A percentile compares a stretch with the other conserved stretches of the same genome.
These are phyloP conservation scores for Venustaconcha ellipsiformis DNA, from an alignment of 1,140 invertebrate species.

Conservation along the genomic window DNA sequence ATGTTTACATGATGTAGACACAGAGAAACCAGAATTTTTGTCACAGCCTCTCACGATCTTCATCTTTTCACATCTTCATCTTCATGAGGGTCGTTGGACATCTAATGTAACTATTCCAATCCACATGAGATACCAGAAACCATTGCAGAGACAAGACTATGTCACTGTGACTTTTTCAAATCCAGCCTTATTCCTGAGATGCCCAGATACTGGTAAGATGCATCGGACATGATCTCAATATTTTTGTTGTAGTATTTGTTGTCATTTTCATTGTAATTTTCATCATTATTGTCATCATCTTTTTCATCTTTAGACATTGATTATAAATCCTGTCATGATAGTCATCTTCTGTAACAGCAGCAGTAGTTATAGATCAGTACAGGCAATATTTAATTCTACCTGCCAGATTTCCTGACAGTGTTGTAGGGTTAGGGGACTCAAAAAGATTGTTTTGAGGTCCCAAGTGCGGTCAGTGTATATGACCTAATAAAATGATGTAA, in stretches of 20 bases:
- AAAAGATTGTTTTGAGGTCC: too few species aligned
- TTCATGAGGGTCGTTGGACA: not conserved
- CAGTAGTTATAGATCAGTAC: not conserved
- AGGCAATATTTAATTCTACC: too few species aligned
- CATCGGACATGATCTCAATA: too few species aligned
- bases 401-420: too few species aligned
- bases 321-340: not conserved
- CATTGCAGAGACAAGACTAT: not conserved
- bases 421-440: too few species aligned
- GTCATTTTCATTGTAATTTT: not conserved
- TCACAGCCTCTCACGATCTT: not conserved
- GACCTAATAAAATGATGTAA: too few species aligned
- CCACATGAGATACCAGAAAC: conserved; percentile 19
- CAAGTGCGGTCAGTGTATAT: too few species aligned
- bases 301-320: not conserved
- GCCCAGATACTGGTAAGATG: not conserved
- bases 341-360: not conserved
- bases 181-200: conserved; percentile 20
- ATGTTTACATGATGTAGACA: conserved; percentile 3
- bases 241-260: not conserved
- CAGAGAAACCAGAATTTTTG: conserved; percentile 18
- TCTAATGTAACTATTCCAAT: conserved; percentile 7
- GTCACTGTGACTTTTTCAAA: conserved; percentile 12
- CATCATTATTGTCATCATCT: not conserved
- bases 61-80: conserved; percentile 12